Evolutionary conservation across 1,140 invertebrate genomes (phyloP).

Genomic region (Procambarus virginalis): DNA sequence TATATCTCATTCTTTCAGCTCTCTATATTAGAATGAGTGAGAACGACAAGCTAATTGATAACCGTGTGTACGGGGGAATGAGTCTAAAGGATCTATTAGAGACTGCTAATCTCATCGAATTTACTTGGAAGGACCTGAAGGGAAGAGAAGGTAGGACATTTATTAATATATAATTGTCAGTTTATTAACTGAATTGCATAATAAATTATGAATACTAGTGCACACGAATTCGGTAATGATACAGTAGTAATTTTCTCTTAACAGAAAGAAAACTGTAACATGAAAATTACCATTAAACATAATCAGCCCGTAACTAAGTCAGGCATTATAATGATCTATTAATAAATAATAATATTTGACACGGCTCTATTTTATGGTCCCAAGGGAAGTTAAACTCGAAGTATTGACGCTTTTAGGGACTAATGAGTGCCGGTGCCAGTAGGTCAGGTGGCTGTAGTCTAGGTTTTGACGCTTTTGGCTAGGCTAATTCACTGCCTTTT

Average conservation of each 20-base stretch:
- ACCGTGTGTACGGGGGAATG: conserved; percentile 43
- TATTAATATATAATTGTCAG: background rate
- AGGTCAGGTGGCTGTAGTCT: too few relatives aligned
- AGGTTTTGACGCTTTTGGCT: too few relatives aligned
- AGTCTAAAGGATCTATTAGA: conserved; percentile 43
- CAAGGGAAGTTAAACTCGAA: too few relatives aligned
- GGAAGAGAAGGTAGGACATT: conserved; percentile 25
- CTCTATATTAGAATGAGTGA: conserved; percentile 16
- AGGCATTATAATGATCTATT: background rate
- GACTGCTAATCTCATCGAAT: conserved; percentile 34
- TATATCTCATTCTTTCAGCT: background rate
- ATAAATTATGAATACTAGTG: background rate
- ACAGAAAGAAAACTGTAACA: background rate
- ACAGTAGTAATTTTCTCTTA: background rate
- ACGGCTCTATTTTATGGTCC: too few relatives aligned
- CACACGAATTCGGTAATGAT: background rate
- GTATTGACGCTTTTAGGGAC: too few relatives aligned
- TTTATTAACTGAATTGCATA: background rate
- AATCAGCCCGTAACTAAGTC: background rate
- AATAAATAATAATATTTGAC: background rate
- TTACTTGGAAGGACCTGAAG: conserved; percentile 50
- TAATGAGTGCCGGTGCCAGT: too few relatives aligned
- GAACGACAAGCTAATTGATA: conserved; percentile 31
- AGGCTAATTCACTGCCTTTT: too few relatives aligned
- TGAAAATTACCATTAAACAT: background rate